Percentiles rank a stretch among this genome's conserved stretches.
Conservation (phyloP, 1,140 invertebrate genomes). For the Frieseomelitta varia region DNA sequence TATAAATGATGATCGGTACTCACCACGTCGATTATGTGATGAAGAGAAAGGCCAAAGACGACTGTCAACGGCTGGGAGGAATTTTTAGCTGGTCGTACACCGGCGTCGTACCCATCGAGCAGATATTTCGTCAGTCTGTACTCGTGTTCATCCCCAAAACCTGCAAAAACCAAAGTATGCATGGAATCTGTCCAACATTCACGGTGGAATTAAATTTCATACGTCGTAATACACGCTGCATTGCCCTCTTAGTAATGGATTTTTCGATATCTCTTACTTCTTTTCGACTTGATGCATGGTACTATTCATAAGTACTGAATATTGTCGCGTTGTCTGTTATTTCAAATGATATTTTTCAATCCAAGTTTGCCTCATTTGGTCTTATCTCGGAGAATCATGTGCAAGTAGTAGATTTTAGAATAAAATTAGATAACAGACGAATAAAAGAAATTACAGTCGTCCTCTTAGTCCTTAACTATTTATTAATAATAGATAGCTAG, state of each 20-base stretch:
- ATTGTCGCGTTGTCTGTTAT: background rate
- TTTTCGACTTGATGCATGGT: background rate
- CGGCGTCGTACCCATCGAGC: constrained; percentile 88
- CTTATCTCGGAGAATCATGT: background rate
- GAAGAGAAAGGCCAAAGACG: constrained; percentile 90
- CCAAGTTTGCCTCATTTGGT: background rate
- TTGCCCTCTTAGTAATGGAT: background rate
- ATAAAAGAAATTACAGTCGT: no score
- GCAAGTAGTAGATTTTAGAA: no score
- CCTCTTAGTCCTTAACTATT: no score
- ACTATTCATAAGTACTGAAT: no score
- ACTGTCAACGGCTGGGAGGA: constrained; percentile 88
- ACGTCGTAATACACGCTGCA: background rate
- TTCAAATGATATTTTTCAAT: background rate
- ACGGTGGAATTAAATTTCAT: background rate
- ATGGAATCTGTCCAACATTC: constrained; percentile 2
- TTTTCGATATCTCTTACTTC: background rate
- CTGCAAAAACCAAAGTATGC: constrained; percentile 70
- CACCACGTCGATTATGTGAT: constrained; percentile 92
- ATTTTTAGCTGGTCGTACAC: constrained; percentile 89
- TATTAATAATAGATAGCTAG: no score
- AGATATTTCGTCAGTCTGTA: constrained; percentile 88
- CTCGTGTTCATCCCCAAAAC: constrained; percentile 86
- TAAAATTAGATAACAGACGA: no score
- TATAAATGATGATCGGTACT: constrained; percentile 62